Evolutionary conservation across 2,797 vertebrate genomes (phyloP).

Genomic region (Hephaestus fuliginosus): DNA sequence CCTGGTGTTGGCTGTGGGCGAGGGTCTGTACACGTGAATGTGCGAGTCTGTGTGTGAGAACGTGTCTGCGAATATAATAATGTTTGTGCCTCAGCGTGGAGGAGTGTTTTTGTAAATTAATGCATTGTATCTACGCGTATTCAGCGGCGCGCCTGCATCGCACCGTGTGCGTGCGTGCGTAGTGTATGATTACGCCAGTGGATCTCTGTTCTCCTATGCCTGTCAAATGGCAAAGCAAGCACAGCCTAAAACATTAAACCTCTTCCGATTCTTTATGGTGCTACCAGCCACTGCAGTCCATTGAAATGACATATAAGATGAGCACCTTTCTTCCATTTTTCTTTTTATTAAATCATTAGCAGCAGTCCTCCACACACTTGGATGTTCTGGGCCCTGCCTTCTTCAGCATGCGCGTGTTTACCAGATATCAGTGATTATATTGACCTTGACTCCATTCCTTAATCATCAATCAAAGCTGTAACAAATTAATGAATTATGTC

Average conservation of each 20-base stretch:
- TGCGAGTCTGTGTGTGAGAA: conserved; percentile 14
- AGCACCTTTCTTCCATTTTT: background rate
- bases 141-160: background rate
- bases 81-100: background rate
- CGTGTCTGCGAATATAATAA: conserved; percentile 4
- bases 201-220: background rate
- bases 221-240: background rate
- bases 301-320: background rate
- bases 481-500: too few species aligned
- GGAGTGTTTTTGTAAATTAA: background rate
- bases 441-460: background rate
- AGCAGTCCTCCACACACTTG: background rate
- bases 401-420: background rate
- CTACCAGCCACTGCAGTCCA: background rate
- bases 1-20: conserved; percentile 35
- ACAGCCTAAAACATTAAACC: background rate
- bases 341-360: background rate
- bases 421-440: too few species aligned
- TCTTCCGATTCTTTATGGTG: background rate
- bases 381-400: background rate
- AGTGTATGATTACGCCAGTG: background rate
- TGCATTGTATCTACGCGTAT: background rate
- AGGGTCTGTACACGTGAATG: conserved; percentile 2
- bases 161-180: background rate
- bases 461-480: background rate